Percentiles rank a stretch among this genome's conserved stretches.
Conservation (phyloP, 2,888 invertebrate species). For the Platycheirus albimanus region DNA sequence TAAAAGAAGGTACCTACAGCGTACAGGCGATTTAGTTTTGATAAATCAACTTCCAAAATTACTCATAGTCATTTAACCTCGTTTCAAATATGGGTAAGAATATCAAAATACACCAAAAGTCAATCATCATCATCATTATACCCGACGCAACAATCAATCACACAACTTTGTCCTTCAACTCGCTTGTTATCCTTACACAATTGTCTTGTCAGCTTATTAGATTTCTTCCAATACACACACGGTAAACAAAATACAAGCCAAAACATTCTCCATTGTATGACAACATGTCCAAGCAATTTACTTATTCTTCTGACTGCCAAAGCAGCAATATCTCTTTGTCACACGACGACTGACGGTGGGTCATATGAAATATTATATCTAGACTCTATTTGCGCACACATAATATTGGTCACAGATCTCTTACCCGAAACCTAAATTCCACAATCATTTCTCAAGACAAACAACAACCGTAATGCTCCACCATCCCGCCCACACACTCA, state of each 20-base stretch:
- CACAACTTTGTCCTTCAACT: conserved; percentile 12
- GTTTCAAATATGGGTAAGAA: too few species aligned
- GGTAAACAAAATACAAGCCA: conserved; percentile 24
- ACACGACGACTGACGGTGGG: conserved; percentile 32
- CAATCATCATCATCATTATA: conserved; percentile 2
- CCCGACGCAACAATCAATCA: not conserved
- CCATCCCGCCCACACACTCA: conserved; percentile 68
- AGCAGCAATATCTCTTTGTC: conserved; percentile 69
- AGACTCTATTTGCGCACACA: conserved; percentile 29
- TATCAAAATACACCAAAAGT: not conserved
- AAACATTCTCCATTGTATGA: conserved; percentile 59
- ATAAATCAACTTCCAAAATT: too few species aligned
- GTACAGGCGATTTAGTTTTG: too few species aligned
- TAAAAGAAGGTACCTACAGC: too few species aligned
- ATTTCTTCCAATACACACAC: too few species aligned
- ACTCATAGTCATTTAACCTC: too few species aligned
- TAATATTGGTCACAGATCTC: conserved; percentile 33
- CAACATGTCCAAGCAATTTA: conserved; percentile 59
- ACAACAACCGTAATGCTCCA: conserved; percentile 59
- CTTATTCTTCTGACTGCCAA: conserved; percentile 53
- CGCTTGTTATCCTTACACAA: not conserved
- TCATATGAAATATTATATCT: conserved; percentile 58
- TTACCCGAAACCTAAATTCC: conserved; percentile 66
- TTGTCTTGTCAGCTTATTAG: not conserved
- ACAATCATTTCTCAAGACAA: conserved; percentile 63